Conservation (phyloP, 1,140 invertebrate species). For the Sycophila sp. region DNA sequence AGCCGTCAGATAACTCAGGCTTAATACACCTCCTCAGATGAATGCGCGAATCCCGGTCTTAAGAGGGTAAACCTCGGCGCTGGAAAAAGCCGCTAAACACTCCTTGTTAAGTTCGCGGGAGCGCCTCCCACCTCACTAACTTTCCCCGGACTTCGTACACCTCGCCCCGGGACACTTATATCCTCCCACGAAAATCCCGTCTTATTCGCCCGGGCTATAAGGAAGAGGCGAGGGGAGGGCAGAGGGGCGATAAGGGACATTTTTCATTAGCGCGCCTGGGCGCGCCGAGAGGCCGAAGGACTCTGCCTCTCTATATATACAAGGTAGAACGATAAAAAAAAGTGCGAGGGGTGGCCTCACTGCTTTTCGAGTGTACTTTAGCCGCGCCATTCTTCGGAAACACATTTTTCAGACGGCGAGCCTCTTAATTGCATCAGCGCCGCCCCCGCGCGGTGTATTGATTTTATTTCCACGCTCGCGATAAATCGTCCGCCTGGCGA, state of each 20-base stretch:
- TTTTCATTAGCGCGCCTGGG: constrained; percentile 38
- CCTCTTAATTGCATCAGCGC: constrained; percentile 22
- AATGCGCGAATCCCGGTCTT: no score
- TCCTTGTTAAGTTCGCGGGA: constrained; percentile 8
- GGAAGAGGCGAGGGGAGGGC: background rate
- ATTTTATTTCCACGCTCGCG: constrained; percentile 24
- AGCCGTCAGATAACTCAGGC: no score
- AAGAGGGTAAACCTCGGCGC: no score
- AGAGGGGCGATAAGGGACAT: constrained; percentile 45
- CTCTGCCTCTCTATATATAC: no score
- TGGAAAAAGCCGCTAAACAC: constrained; percentile 17
- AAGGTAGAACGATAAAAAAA: background rate
- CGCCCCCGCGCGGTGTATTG: constrained; percentile 11
- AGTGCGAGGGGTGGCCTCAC: background rate
- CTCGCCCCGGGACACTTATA: no score
- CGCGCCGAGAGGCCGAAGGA: background rate
- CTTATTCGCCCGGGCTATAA: no score
- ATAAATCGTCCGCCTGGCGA: constrained; percentile 10
- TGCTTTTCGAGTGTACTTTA: constrained; percentile 39
- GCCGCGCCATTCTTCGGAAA: constrained; percentile 39
- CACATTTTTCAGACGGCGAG: constrained; percentile 42
- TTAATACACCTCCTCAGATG: no score
- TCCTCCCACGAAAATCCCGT: no score
- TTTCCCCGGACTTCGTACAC: no score
- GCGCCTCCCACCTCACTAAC: no score